Conservation (phyloP, 2,113 vertebrate genomes). For the Corythaeola cristata region DNA sequence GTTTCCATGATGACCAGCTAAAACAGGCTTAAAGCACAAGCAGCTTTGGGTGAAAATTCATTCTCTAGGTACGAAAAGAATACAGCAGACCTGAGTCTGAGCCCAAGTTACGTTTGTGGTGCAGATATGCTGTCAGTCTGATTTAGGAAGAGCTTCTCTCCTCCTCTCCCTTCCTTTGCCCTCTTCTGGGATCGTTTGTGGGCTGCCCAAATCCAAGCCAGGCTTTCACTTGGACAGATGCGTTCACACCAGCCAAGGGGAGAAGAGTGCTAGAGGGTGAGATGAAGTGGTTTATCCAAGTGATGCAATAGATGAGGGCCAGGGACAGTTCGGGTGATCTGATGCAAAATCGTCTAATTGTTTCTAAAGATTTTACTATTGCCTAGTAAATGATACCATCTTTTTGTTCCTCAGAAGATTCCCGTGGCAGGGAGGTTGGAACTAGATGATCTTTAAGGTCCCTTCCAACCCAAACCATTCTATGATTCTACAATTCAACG, state of each 20-base stretch:
- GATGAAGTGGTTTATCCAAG: background rate
- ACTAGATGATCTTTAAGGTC: too few species aligned
- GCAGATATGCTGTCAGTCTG: background rate
- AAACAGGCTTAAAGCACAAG: background rate
- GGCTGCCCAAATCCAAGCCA: background rate
- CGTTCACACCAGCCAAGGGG: background rate
- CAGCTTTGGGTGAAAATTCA: background rate
- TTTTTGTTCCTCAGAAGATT: background rate
- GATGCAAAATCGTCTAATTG: background rate
- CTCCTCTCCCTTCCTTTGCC: background rate
- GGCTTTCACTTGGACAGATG: background rate
- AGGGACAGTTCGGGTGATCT: background rate
- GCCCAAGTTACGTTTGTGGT: background rate
- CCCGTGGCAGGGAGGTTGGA: too few species aligned
- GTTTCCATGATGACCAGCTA: background rate
- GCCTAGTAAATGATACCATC: background rate
- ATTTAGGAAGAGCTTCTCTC: background rate
- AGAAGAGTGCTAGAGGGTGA: background rate
- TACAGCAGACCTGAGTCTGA: background rate
- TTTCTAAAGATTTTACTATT: accelerated
- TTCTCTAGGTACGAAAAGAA: background rate
- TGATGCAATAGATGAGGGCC: background rate
- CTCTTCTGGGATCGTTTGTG: background rate
- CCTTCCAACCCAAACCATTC: too few species aligned
- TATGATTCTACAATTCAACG: background rate